These are phyloP conservation scores for Homarus gammarus DNA, from an alignment of 2,888 invertebrate genomes.

Conservation along the genomic window DNA sequence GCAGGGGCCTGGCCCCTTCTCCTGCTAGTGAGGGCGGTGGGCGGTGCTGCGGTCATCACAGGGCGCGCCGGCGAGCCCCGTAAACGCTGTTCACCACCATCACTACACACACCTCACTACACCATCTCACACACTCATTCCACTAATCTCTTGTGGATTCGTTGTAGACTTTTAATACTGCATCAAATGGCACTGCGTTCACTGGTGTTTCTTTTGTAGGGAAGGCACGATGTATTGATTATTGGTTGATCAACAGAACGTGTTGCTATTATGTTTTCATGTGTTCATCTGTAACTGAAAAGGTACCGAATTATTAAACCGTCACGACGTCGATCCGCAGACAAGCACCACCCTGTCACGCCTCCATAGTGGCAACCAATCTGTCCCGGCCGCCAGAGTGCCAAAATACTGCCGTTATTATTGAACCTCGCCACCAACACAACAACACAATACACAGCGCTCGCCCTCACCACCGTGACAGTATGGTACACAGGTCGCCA, in stretches of 20 bases:
- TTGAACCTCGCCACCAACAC: neutral
- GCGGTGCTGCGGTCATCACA: constrained; percentile 62
- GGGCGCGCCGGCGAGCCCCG: constrained; percentile 37
- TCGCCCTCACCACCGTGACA: neutral
- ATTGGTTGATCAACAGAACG: constrained; percentile 7
- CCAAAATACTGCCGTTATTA: constrained; percentile 12
- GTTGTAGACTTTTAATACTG: neutral
- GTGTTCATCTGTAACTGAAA: constrained; percentile 45
- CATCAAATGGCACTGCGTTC: neutral
- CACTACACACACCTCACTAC: constrained; percentile 15
- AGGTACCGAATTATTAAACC: neutral
- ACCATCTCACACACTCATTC: constrained; percentile 30
- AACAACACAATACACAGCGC: neutral
- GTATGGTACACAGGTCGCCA: too few species aligned
- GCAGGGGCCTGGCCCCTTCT: constrained; percentile 48
- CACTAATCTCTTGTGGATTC: neutral
- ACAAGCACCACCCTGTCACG: neutral
- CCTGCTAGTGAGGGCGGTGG: constrained; percentile 52
- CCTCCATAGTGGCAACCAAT: neutral
- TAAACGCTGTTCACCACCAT: constrained; percentile 29
- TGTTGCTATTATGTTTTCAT: constrained; percentile 37
- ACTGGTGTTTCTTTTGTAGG: constrained; percentile 9
- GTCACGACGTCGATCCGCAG: neutral
- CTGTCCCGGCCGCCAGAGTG: neutral
- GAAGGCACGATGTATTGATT: neutral